A percentile compares a stretch with the other conserved stretches of the same genome.
These are phyloP conservation scores for Daboia siamensis DNA, from an alignment of 2,113 vertebrate genomes.

Conservation along the genomic window DNA sequence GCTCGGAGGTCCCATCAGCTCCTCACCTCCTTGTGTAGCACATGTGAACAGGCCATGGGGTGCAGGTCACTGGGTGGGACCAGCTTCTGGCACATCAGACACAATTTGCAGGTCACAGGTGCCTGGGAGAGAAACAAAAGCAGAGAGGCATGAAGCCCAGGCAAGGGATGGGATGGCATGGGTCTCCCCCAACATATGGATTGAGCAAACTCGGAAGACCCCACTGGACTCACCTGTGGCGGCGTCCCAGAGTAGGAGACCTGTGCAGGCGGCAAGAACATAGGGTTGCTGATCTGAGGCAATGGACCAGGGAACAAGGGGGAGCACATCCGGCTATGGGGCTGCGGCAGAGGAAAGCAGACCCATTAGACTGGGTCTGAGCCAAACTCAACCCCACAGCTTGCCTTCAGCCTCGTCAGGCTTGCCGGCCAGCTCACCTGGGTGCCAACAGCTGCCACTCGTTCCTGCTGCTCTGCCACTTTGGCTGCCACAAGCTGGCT, in stretches of 20 bases:
- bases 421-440: constrained; percentile 50
- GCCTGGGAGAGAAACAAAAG: constrained; percentile 11
- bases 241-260: constrained; percentile 67
- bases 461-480: constrained; percentile 73
- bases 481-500: constrained; percentile 77
- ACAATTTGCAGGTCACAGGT: constrained; percentile 74
- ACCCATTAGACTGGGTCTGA: not conserved
- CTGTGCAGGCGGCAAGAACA: constrained; percentile 74
- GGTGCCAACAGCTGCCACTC: constrained; percentile 45
- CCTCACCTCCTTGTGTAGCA: constrained; percentile 84
- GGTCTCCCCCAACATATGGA: not conserved
- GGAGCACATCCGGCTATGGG: constrained; percentile 68
- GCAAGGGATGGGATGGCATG: not conserved
- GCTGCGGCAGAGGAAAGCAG: constrained; percentile 57
- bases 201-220: too few species aligned
- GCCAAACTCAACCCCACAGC: not conserved
- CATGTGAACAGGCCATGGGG: constrained; percentile 81
- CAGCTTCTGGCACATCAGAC: constrained; percentile 88
- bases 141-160: not conserved
- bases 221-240: constrained; percentile 63
- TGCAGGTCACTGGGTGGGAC: constrained; percentile 81
- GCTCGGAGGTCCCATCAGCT: not conserved
- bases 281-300: constrained; percentile 70
- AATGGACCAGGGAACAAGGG: constrained; percentile 68
- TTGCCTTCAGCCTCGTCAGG: not conserved